Conservation (phyloP, 1,140 invertebrate species). For the Pogonus chalceus region DNA sequence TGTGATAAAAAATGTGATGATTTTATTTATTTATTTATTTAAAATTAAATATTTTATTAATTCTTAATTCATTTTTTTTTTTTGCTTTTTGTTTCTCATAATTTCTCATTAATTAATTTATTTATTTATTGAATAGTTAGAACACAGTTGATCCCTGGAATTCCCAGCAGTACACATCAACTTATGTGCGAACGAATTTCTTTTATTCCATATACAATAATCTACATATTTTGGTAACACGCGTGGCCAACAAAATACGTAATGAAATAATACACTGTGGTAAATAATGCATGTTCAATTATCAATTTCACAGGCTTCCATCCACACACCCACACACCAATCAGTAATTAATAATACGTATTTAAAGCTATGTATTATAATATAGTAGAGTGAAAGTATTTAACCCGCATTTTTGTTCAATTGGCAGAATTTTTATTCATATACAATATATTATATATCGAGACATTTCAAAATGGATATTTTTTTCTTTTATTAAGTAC, state of each 20-base stretch:
- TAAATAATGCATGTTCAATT: background rate
- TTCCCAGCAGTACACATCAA: slow-evolving; percentile 1
- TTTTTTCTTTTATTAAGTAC: slow-evolving; percentile 11
- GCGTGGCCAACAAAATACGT: background rate
- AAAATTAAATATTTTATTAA: background rate
- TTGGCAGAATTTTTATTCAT: slow-evolving; percentile 25
- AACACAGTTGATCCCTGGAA: slow-evolving; percentile 5
- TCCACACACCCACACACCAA: background rate
- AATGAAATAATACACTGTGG: slow-evolving; percentile 1
- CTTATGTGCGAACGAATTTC: background rate
- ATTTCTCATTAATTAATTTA: too few species aligned
- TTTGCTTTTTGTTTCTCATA: background rate
- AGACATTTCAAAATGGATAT: slow-evolving; percentile 17
- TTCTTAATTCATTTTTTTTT: background rate
- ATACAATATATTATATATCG: slow-evolving; percentile 17
- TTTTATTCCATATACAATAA: background rate
- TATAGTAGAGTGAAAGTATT: slow-evolving; percentile 4
- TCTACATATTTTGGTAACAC: background rate
- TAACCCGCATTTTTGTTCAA: slow-evolving; percentile 26
- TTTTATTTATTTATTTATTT: background rate
- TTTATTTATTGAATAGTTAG: too few species aligned
- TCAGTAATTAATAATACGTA: slow-evolving; percentile 3
- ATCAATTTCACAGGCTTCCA: background rate
- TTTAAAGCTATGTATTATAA: slow-evolving; percentile 6
- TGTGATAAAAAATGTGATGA: background rate